Percentiles rank a stretch among this genome's conserved stretches.
Evolutionary conservation across 2,113 vertebrate genomes (phyloP).

Genomic region (Tachycineta bicolor): DNA sequence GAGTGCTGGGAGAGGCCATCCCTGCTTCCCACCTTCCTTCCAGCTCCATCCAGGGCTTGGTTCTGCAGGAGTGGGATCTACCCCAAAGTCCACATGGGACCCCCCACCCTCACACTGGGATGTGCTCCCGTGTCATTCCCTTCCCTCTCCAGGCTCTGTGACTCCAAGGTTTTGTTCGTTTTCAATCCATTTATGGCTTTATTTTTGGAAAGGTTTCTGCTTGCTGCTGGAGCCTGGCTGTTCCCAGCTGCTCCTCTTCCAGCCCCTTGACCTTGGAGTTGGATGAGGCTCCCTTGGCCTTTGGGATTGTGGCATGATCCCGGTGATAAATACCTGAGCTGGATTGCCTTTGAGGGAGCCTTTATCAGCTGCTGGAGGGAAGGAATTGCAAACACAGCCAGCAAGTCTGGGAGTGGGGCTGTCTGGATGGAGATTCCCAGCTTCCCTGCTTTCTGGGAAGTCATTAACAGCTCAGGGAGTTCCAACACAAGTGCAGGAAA

Average conservation of each 20-base stretch:
- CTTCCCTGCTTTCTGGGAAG: background rate
- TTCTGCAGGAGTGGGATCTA: background rate
- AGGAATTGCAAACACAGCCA: slow-evolving; percentile 37
- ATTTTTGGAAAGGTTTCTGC: background rate
- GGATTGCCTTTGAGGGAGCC: background rate
- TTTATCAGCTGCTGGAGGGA: background rate
- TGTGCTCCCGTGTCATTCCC: background rate
- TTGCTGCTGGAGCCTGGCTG: background rate
- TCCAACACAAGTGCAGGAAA: background rate
- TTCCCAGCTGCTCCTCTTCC: background rate
- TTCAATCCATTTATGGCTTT: background rate
- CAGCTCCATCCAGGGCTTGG: background rate
- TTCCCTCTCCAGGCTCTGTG: accelerated
- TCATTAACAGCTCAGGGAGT: background rate
- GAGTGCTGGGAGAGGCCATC: background rate
- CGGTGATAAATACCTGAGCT: background rate
- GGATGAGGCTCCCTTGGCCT: slow-evolving; percentile 25
- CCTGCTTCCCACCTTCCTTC: accelerated
- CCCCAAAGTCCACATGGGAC: background rate
- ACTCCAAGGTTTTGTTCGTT: background rate
- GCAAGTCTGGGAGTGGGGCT: background rate
- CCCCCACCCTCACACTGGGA: background rate
- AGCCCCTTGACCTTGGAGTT: slow-evolving; percentile 38
- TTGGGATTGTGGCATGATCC: background rate
- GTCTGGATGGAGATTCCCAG: background rate